phyloP scores from a whole-genome alignment of 2,888 invertebrate species.

The Conomelus anceps region DNA sequence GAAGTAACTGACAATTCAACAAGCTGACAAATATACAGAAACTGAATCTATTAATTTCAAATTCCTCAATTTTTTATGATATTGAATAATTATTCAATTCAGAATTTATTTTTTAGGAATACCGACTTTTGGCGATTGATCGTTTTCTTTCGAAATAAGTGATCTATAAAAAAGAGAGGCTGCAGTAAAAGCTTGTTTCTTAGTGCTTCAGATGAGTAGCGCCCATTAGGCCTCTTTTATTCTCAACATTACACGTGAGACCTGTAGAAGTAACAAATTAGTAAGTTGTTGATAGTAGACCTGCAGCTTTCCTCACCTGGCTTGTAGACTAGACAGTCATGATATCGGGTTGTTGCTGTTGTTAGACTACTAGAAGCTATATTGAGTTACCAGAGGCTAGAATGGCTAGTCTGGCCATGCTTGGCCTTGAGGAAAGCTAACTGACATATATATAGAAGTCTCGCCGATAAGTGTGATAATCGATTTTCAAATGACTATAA shows the following conservation, averaged over 20 bases:
- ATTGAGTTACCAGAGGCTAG: background rate
- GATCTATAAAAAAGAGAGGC: background rate
- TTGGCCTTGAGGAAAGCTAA: background rate
- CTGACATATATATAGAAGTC: background rate
- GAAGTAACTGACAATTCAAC: too few species aligned
- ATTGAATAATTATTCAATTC: too few species aligned
- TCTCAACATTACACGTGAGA: background rate
- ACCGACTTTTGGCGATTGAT: too few species aligned
- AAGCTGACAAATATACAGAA: too few species aligned
- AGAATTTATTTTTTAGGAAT: too few species aligned
- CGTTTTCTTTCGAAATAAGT: too few species aligned
- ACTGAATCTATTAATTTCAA: too few species aligned
- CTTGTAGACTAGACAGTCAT: background rate
- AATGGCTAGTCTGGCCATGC: too few species aligned
- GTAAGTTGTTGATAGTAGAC: background rate
- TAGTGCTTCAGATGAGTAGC: background rate
- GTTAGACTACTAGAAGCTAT: background rate
- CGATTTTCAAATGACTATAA: conserved; percentile 3
- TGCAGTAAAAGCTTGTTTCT: background rate
- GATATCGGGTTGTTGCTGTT: background rate
- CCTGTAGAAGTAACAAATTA: background rate
- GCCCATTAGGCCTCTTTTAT: background rate
- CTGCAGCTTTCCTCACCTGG: background rate
- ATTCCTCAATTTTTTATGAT: too few species aligned
- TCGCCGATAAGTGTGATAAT: conserved; percentile 5